Conservation (phyloP, 2,797 vertebrate genomes). For the Peromyscus melanophrys region DNA sequence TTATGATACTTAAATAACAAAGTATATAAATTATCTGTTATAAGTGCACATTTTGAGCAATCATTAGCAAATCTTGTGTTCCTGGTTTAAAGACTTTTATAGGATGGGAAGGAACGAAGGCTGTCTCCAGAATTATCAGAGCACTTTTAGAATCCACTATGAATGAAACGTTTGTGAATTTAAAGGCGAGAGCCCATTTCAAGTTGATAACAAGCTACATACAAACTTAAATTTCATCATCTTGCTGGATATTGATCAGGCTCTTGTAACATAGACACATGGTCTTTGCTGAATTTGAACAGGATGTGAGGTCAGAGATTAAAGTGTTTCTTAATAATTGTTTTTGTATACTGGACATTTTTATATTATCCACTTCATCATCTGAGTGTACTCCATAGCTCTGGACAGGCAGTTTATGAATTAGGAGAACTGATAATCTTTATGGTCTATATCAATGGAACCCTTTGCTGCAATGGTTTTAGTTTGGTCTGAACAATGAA, state of each 20-base stretch:
- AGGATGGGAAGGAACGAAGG: not conserved
- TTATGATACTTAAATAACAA: not conserved
- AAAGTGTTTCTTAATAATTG: not conserved
- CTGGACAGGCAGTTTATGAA: not conserved
- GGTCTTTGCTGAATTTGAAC: not conserved
- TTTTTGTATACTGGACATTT: not conserved
- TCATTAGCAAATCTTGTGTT: slow-evolving; percentile 8
- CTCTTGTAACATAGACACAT: not conserved
- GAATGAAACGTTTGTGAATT: not conserved
- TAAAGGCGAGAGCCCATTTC: not conserved
- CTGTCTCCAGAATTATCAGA: slow-evolving; percentile 2
- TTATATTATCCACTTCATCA: not conserved
- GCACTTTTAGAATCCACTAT: not conserved
- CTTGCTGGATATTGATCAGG: fast-evolving
- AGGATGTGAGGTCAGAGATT: not conserved
- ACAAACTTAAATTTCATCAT: not conserved
- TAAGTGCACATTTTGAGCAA: not conserved
- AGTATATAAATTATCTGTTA: not conserved
- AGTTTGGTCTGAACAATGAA: not conserved
- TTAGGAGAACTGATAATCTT: not conserved
- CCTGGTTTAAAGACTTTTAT: not conserved
- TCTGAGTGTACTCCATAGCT: fast-evolving
- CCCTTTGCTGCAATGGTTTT: not conserved
- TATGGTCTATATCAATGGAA: not conserved
- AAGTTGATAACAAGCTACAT: not conserved